These are phyloP conservation scores for Nymphalis polychloros DNA, from an alignment of 2,888 invertebrate species.

Conservation along the genomic window DNA sequence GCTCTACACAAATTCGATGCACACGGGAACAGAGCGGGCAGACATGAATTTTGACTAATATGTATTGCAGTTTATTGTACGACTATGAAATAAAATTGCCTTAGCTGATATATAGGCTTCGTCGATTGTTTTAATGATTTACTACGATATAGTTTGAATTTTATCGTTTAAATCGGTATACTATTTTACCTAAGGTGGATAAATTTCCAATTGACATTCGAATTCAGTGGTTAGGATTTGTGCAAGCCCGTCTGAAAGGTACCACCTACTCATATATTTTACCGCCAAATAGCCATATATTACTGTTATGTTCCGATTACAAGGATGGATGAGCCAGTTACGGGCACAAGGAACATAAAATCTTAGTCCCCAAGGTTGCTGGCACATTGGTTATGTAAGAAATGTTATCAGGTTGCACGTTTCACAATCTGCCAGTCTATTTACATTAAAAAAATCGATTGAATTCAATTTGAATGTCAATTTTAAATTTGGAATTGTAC, in stretches of 20 bases:
- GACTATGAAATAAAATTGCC: conserved; percentile 13
- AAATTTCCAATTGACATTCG: too few species aligned
- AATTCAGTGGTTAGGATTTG: too few species aligned
- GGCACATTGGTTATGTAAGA: too few species aligned
- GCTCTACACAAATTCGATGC: conserved; percentile 39
- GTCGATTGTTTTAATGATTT: background rate
- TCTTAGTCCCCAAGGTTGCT: too few species aligned
- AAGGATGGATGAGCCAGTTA: too few species aligned
- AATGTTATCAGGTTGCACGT: too few species aligned
- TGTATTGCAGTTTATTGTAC: conserved; percentile 34
- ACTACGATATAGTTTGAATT: background rate
- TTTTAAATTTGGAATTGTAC: conserved; percentile 15
- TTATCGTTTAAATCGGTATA: background rate
- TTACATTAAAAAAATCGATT: conserved; percentile 3
- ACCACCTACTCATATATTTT: too few species aligned
- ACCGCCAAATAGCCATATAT: too few species aligned
- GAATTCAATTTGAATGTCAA: conserved; percentile 38
- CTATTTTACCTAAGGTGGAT: background rate
- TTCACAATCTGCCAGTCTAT: too few species aligned
- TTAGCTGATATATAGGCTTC: background rate
- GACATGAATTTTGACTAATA: conserved; percentile 37
- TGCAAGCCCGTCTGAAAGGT: too few species aligned
- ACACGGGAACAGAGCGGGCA: conserved; percentile 32
- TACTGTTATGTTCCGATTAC: too few species aligned
- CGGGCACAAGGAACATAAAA: too few species aligned